Conservation (phyloP, 2,113 vertebrate species). For the Montifringilla adamsi region DNA sequence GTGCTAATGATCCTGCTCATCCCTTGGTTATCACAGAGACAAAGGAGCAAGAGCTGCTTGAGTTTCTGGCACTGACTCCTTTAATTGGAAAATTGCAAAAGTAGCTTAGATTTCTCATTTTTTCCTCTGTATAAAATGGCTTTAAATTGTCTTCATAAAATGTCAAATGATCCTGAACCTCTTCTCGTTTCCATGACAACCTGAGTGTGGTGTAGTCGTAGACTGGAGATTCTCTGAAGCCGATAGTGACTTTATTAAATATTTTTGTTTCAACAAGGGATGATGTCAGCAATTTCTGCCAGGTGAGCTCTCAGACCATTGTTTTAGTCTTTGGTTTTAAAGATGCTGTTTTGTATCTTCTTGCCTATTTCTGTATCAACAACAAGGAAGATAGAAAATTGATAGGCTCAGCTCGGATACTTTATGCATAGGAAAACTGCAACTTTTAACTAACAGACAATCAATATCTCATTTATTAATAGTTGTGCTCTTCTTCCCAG, state of each 20-base stretch:
- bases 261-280: background rate
- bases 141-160: constrained; percentile 51
- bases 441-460: background rate
- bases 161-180: constrained; percentile 39
- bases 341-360: background rate
- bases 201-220: background rate
- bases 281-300: background rate
- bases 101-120: background rate
- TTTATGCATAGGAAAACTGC: background rate
- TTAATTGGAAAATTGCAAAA: constrained; percentile 11
- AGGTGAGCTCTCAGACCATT: background rate
- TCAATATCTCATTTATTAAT: background rate
- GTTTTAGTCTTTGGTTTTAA: background rate
- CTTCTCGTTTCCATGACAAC: constrained; percentile 65
- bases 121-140: background rate
- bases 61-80: background rate
- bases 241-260: background rate
- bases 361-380: background rate
- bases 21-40: background rate
- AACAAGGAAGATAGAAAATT: background rate
- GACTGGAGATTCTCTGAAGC: background rate
- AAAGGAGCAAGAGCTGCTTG: background rate
- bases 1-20: background rate
- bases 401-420: background rate
- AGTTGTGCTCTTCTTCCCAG: background rate